A percentile compares a stretch with the other conserved stretches of the same genome.
Evolutionary conservation across 2,888 invertebrate genomes (phyloP).

Genomic region (Alloscopus bannaensis): DNA sequence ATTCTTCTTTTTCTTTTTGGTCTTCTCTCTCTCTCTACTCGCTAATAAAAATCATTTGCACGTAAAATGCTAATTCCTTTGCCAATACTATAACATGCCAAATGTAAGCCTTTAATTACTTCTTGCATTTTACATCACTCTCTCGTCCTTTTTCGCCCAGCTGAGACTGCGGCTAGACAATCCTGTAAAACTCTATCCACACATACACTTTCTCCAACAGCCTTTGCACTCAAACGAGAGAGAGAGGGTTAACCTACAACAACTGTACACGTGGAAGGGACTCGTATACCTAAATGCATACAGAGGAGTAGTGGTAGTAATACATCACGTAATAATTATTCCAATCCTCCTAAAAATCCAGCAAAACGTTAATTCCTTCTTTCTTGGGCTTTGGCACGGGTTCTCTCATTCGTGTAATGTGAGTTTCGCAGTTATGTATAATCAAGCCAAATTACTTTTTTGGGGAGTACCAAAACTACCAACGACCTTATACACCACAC

Average conservation of each 20-base stretch:
- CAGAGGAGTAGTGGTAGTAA: no score
- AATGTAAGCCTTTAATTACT: slow-evolving; percentile 37
- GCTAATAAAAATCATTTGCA: slow-evolving; percentile 34
- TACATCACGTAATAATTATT: slow-evolving; percentile 19
- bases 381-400: slow-evolving; percentile 9
- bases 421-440: slow-evolving; percentile 12
- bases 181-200: not conserved
- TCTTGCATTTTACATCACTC: not conserved
- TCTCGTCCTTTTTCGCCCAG: not conserved
- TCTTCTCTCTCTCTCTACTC: not conserved
- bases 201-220: not conserved
- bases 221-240: no score
- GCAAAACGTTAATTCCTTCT: slow-evolving; percentile 8
- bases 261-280: no score
- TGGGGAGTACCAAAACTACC: no score
- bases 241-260: no score
- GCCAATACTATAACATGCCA: slow-evolving; percentile 23
- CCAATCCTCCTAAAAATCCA: slow-evolving; percentile 20
- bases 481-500: not conserved
- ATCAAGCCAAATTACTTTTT: slow-evolving; percentile 32
- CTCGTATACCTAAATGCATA: not conserved
- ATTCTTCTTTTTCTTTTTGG: no score
- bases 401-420: not conserved
- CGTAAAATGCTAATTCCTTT: slow-evolving; percentile 45
- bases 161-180: not conserved